phyloP scores from a whole-genome alignment of 2,888 invertebrate genomes.

The Troglohyphantes excavatus region DNA sequence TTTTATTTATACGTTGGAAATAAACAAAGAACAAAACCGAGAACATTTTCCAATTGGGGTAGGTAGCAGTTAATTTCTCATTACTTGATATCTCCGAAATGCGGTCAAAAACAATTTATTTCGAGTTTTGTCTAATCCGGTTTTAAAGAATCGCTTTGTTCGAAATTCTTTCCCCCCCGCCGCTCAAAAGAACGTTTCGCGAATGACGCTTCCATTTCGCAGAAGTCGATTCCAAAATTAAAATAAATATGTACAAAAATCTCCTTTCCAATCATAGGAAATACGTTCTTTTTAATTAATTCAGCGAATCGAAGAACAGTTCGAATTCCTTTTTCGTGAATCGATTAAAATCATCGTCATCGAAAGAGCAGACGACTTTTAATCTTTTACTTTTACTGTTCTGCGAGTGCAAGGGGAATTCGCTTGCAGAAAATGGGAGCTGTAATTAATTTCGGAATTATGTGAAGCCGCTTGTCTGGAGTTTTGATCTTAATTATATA shows the following conservation, averaged over 20 bases:
- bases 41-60: background rate
- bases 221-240: conserved; percentile 54
- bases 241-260: conserved; percentile 70
- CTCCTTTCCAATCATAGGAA: conserved; percentile 50
- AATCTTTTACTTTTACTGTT: conserved; percentile 67
- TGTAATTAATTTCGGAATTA: conserved; percentile 78
- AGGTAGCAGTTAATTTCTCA: background rate
- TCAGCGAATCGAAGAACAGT: conserved; percentile 72
- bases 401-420: background rate
- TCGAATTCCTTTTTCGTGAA: conserved; percentile 71
- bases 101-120: conserved; percentile 51
- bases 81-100: conserved; percentile 22
- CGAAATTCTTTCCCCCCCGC: conserved; percentile 13
- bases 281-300: conserved; percentile 77
- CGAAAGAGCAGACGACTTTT: conserved; percentile 68
- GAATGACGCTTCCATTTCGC: conserved; percentile 25
- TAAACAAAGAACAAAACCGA: too few species aligned
- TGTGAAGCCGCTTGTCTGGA: conserved; percentile 72
- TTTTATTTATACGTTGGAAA: background rate
- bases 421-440: conserved; percentile 14
- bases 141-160: conserved; percentile 31
- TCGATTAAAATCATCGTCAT: conserved; percentile 77
- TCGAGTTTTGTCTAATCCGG: conserved; percentile 34
- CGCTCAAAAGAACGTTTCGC: conserved; percentile 24
- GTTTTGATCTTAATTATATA: conserved; percentile 78